These are phyloP conservation scores for Erpobdella octoculata DNA, from an alignment of 2,888 invertebrate genomes.

Conservation along the genomic window DNA sequence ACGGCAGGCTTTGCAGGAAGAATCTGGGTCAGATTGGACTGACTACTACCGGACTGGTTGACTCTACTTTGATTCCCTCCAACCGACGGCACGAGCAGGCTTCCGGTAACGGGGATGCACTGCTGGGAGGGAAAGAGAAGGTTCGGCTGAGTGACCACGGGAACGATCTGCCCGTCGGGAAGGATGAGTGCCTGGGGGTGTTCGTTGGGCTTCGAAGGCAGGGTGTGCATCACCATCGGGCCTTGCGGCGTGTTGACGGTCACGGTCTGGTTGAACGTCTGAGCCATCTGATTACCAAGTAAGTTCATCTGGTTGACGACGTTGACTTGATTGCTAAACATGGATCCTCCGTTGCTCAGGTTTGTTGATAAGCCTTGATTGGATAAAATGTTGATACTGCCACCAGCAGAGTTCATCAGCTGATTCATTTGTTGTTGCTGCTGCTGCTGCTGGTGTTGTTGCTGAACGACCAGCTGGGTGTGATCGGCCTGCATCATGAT, in stretches of 20 bases:
- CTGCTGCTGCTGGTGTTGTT: not conserved
- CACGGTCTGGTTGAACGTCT: constrained; percentile 29
- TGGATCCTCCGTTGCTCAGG: not conserved
- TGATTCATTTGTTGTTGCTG: not conserved
- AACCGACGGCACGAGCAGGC: constrained; percentile 32
- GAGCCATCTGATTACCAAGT: not conserved
- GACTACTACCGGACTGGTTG: not conserved
- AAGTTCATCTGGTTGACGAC: constrained; percentile 2
- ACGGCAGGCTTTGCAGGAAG: constrained; percentile 12
- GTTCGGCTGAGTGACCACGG: constrained; percentile 51
- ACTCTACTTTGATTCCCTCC: not conserved
- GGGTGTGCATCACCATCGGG: constrained; percentile 34
- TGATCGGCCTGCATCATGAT: not conserved
- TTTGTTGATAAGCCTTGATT: not conserved
- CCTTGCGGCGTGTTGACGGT: constrained; percentile 35
- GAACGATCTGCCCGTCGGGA: constrained; percentile 52
- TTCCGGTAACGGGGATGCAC: constrained; percentile 34
- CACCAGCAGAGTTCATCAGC: not conserved
- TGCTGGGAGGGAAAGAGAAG: constrained; percentile 39
- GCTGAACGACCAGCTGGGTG: not conserved
- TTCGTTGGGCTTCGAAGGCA: constrained; percentile 39
- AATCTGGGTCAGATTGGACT: constrained; percentile 14
- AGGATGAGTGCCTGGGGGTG: constrained; percentile 50
- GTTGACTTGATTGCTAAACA: not conserved
- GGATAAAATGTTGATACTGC: constrained; percentile 18